Conservation (phyloP, 2,113 vertebrate genomes). For the Tachuris rubrigastra region DNA sequence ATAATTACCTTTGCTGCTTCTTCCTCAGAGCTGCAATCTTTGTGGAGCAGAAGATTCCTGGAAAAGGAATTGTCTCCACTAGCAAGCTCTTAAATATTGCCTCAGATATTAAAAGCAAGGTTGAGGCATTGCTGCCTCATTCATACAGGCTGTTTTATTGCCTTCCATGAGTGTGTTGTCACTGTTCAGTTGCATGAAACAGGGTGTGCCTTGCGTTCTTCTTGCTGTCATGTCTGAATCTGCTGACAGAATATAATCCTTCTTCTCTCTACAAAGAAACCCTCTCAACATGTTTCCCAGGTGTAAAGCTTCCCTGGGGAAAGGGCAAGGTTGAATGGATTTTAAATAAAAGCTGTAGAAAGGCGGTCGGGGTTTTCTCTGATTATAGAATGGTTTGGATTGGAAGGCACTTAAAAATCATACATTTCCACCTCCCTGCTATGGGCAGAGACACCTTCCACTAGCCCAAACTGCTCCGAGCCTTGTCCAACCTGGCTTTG, state of each 20-base stretch:
- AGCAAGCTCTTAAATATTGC: neutral
- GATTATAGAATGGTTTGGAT: neutral
- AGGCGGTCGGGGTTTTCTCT: neutral
- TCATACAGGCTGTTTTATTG: neutral
- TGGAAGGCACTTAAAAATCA: neutral
- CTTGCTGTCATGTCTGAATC: neutral
- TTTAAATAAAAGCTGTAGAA: neutral
- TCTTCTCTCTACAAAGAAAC: neutral
- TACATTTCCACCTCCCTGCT: neutral
- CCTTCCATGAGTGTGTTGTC: neutral
- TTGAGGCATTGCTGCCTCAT: neutral
- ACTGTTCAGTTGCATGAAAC: neutral
- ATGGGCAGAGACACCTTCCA: neutral
- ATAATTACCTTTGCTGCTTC: neutral
- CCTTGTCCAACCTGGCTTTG: neutral
- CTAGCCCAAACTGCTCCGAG: neutral
- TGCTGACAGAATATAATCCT: neutral
- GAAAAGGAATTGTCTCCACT: neutral
- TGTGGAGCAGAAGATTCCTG: neutral
- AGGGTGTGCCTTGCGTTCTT: neutral
- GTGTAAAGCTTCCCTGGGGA: neutral
- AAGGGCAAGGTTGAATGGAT: neutral
- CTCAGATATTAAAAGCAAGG: neutral
- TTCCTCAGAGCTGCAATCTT: neutral
- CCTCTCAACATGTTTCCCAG: neutral